Conservation (phyloP, 2,113 vertebrate species). For the Eurystomus gularis region DNA sequence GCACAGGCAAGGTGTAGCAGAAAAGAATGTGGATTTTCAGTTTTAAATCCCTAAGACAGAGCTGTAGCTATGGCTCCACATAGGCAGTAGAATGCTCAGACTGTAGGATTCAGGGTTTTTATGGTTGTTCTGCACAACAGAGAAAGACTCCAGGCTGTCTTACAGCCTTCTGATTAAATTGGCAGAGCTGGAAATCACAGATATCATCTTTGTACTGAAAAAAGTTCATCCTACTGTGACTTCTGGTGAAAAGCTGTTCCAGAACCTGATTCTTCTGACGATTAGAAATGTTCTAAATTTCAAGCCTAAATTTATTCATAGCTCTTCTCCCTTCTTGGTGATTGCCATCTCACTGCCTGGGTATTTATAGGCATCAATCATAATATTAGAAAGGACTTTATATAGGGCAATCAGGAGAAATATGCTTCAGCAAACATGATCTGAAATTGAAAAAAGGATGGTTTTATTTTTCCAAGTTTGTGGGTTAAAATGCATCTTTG, state of each 20-base stretch:
- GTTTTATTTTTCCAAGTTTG: neutral
- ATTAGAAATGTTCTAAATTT: constrained; percentile 32
- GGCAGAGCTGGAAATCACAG: constrained; percentile 4
- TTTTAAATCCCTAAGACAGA: neutral
- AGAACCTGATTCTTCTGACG: neutral
- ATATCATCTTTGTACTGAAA: neutral
- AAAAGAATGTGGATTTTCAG: neutral
- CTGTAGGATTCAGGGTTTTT: neutral
- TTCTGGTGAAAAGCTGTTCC: constrained; percentile 26
- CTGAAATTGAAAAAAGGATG: neutral
- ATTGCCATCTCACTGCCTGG: neutral
- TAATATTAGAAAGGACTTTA: constrained; percentile 16
- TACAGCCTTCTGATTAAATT: neutral
- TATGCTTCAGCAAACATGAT: constrained; percentile 14
- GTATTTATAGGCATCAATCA: constrained; percentile 13
- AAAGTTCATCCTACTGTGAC: neutral
- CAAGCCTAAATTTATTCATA: constrained; percentile 33
- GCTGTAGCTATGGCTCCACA: neutral
- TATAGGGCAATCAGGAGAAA: neutral
- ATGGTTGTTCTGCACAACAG: neutral
- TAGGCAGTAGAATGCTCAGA: neutral
- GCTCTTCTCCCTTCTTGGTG: constrained; percentile 6
- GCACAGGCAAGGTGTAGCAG: neutral
- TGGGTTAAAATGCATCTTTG: neutral
- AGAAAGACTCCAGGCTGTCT: neutral